phyloP scores from a whole-genome alignment of 2,797 vertebrate species.

The Gymnothorax javanicus region DNA sequence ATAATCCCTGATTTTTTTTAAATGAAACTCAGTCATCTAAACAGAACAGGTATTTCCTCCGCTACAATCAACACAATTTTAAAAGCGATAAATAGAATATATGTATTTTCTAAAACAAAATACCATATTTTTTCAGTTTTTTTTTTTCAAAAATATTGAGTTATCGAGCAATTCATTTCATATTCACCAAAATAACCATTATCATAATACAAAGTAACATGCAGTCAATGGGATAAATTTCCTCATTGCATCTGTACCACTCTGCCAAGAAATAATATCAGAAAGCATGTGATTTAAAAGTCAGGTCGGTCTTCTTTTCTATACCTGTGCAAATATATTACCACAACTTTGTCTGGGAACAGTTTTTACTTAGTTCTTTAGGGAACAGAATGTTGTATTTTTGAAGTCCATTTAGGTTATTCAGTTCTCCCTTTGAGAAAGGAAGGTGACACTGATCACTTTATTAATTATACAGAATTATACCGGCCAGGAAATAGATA shows the following conservation, averaged over 20 bases:
- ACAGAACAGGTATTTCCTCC: conserved; percentile 53
- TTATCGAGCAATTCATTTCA: conserved; percentile 62
- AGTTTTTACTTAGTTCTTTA: neutral
- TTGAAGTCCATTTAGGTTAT: neutral
- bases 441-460: neutral
- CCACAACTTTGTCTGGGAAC: conserved; percentile 9
- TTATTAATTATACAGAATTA: no score
- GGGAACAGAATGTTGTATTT: neutral
- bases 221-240: conserved; percentile 57
- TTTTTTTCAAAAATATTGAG: conserved; percentile 63
- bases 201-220: conserved; percentile 63
- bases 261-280: conserved; percentile 33
- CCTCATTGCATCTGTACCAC: conserved; percentile 53
- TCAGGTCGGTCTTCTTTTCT: conserved; percentile 13
- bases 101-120: conserved; percentile 35
- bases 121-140: conserved; percentile 26
- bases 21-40: conserved; percentile 58
- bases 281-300: conserved; percentile 30
- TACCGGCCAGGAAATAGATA: neutral
- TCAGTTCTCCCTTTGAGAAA: neutral
- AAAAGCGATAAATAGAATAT: conserved; percentile 51
- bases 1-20: conserved; percentile 57
- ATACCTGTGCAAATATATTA: conserved; percentile 6
- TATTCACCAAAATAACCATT: conserved; percentile 54
- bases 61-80: conserved; percentile 36